A percentile compares a stretch with the other conserved stretches of the same genome.
Conservation (phyloP, 2,888 invertebrate species). For the Dolichomitus sp. region DNA sequence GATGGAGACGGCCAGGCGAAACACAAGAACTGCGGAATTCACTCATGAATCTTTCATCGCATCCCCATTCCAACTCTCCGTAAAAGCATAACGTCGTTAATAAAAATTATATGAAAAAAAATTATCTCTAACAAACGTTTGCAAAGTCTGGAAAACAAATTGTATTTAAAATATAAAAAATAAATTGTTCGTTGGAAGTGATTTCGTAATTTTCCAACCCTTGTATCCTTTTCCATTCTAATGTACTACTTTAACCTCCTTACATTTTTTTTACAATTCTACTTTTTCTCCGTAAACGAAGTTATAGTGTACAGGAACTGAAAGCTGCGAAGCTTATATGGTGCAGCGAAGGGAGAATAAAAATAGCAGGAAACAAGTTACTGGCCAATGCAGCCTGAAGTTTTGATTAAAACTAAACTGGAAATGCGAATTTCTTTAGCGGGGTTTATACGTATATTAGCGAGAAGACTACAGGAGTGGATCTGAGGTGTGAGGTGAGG, state of each 20-base stretch:
- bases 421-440: constrained; percentile 75
- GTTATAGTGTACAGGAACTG: background rate
- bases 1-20: constrained; percentile 42
- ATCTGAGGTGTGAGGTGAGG: constrained; percentile 35
- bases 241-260: constrained; percentile 18
- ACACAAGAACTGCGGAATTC: constrained; percentile 62
- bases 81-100: constrained; percentile 34
- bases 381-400: constrained; percentile 58
- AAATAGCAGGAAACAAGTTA: constrained; percentile 53
- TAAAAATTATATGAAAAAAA: constrained; percentile 19
- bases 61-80: constrained; percentile 38
- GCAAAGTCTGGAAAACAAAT: constrained; percentile 21
- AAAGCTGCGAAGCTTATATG: constrained; percentile 1
- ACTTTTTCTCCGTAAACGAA: constrained; percentile 34
- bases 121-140: constrained; percentile 9
- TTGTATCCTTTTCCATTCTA: constrained; percentile 11
- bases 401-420: constrained; percentile 81
- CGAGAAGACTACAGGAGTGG: constrained; percentile 27
- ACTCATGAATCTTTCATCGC: constrained; percentile 64
- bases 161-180: constrained; percentile 1
- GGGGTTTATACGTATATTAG: constrained; percentile 56
- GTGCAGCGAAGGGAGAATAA: constrained; percentile 39
- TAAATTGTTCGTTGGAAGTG: background rate
- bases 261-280: constrained; percentile 1
- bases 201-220: constrained; percentile 17